phyloP scores from a whole-genome alignment of 2,113 vertebrate genomes.

The Beaufortia kweichowensis region DNA sequence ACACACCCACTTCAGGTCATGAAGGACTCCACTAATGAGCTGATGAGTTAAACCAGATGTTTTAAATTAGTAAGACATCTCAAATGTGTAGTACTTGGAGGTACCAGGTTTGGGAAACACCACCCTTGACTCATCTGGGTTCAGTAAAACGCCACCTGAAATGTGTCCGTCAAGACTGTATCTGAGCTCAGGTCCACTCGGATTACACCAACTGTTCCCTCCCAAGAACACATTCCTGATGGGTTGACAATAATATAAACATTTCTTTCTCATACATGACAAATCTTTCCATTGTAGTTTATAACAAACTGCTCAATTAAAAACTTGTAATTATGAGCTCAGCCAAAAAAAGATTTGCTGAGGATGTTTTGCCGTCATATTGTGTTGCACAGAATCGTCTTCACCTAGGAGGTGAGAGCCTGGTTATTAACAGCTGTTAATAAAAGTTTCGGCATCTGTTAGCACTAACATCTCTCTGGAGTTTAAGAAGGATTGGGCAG shows the following conservation, averaged over 20 bases:
- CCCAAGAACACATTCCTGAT: conserved; percentile 32
- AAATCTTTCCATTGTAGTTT: background rate
- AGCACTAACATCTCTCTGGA: conserved; percentile 26
- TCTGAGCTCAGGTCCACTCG: conserved; percentile 34
- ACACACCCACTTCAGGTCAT: no score
- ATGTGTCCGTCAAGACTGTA: background rate
- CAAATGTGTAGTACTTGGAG: no score
- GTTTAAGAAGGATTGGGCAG: conserved; percentile 41
- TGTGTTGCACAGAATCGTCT: background rate
- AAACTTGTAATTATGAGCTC: no score
- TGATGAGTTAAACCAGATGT: no score
- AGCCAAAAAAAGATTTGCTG: background rate
- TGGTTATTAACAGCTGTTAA: conserved; percentile 41
- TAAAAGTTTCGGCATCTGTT: conserved; percentile 22
- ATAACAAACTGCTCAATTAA: background rate
- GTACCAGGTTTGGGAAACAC: no score
- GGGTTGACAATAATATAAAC: conserved; percentile 34
- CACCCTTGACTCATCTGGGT: conserved; percentile 13
- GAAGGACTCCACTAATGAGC: no score
- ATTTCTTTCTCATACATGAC: background rate
- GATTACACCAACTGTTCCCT: conserved; percentile 21
- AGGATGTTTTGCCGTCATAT: background rate
- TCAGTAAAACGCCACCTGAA: conserved; percentile 14
- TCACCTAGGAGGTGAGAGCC: background rate
- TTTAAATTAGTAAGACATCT: no score